A percentile compares a stretch with the other conserved stretches of the same genome.
Conservation (phyloP, 1,140 invertebrate species). For the Triops cancriformis region DNA sequence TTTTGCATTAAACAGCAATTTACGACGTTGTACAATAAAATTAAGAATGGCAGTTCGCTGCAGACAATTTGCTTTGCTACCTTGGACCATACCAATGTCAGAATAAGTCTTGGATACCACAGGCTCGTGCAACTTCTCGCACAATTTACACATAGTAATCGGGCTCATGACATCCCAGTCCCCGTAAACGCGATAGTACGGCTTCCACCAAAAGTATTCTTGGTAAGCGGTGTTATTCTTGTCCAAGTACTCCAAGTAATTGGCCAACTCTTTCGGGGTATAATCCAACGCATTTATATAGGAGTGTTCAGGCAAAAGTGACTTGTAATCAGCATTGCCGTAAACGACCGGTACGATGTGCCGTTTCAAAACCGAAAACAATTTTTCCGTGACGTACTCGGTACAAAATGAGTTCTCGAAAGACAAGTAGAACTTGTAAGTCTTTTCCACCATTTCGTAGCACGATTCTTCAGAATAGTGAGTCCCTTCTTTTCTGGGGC, state of each 20-base stretch:
- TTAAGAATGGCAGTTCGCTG: too few relatives aligned
- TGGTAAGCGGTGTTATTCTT: conserved; percentile 32
- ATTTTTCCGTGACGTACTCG: conserved; percentile 38
- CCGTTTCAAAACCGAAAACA: conserved; percentile 31
- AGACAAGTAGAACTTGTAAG: conserved; percentile 29
- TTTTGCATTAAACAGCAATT: too few relatives aligned
- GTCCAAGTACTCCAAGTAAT: conserved; percentile 30
- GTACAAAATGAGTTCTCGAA: conserved; percentile 34
- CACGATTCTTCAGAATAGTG: conserved; percentile 29
- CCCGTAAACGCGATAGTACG: conserved; percentile 29
- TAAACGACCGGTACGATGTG: conserved; percentile 34
- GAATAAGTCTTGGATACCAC: neutral
- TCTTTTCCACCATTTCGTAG: conserved; percentile 28
- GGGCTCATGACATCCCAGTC: neutral
- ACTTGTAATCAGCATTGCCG: conserved; percentile 31
- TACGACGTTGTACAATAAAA: too few relatives aligned
- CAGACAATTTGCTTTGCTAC: too few relatives aligned
- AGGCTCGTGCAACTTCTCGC: neutral
- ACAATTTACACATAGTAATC: neutral
- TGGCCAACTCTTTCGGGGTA: conserved; percentile 25
- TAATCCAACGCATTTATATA: conserved; percentile 35
- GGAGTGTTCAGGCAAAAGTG: conserved; percentile 36
- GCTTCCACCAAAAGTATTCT: conserved; percentile 11
- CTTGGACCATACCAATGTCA: neutral
- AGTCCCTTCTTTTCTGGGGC: conserved; percentile 28